These are phyloP conservation scores for Phragmatobia fuliginosa DNA, from an alignment of 2,888 invertebrate species.

Conservation along the genomic window DNA sequence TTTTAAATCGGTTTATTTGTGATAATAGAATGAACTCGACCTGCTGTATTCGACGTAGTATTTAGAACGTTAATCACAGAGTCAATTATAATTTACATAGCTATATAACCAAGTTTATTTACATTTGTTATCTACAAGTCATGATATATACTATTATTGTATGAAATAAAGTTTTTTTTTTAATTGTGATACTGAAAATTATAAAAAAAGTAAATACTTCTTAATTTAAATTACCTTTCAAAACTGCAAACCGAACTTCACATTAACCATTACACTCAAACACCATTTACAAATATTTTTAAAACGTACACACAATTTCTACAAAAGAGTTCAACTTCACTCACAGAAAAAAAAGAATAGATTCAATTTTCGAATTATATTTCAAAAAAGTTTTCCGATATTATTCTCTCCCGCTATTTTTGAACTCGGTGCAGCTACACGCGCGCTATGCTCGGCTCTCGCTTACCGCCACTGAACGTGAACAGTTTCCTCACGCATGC, in stretches of 20 bases:
- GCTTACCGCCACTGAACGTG: constrained; percentile 57
- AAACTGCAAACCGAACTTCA: constrained; percentile 29
- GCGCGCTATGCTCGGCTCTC: constrained; percentile 49
- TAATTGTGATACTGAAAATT: neutral
- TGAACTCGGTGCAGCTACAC: constrained; percentile 33
- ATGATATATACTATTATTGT: neutral
- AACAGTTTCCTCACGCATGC: constrained; percentile 48
- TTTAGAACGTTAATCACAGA: neutral
- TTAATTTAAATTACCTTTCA: constrained; percentile 33
- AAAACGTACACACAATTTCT: constrained; percentile 33
- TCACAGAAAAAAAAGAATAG: constrained; percentile 18
- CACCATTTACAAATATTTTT: constrained; percentile 18
- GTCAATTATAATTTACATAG: neutral
- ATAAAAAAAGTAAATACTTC: neutral
- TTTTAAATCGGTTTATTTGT: neutral
- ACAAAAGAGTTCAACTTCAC: constrained; percentile 20
- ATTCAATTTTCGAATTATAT: constrained; percentile 27
- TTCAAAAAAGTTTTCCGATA: constrained; percentile 37
- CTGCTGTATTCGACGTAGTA: neutral
- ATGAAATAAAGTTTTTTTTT: neutral
- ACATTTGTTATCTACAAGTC: constrained; percentile 22
- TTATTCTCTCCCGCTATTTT: constrained; percentile 43
- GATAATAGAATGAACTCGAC: neutral
- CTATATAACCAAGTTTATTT: neutral
- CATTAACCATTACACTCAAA: constrained; percentile 46